phyloP scores from a whole-genome alignment of 2,888 invertebrate genomes.

The Cephonodes hylas region DNA sequence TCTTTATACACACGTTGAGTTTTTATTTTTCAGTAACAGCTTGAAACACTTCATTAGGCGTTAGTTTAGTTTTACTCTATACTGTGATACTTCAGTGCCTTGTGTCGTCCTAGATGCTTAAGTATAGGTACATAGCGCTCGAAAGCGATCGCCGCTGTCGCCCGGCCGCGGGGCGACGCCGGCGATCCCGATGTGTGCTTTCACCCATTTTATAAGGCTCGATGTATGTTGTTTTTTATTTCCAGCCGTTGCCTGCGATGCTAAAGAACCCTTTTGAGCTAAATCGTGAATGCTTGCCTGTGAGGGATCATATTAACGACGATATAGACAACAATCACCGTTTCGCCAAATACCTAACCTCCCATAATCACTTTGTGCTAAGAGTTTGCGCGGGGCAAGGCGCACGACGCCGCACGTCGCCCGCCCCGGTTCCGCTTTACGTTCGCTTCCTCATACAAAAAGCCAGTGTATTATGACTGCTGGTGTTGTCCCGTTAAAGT shows the following conservation, averaged over 20 bases:
- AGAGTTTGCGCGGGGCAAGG: constrained; percentile 53
- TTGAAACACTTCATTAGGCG: constrained; percentile 28
- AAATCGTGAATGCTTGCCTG: constrained; percentile 82
- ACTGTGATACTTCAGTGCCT: constrained; percentile 20
- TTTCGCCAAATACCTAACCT: constrained; percentile 75
- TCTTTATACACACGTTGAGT: constrained; percentile 38
- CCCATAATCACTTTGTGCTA: constrained; percentile 77
- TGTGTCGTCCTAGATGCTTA: constrained; percentile 72
- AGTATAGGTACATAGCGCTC: constrained; percentile 58
- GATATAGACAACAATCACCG: constrained; percentile 76
- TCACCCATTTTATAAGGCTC: constrained; percentile 76
- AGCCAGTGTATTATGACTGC: constrained; percentile 74
- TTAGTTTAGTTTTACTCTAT: constrained; percentile 21
- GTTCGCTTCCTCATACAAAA: constrained; percentile 70
- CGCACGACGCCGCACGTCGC: constrained; percentile 38
- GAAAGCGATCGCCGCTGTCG: constrained; percentile 57
- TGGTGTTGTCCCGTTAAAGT: constrained; percentile 38
- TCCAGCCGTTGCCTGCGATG: constrained; percentile 82
- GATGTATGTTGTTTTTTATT: constrained; percentile 82
- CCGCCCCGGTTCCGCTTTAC: constrained; percentile 60
- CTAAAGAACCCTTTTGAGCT: constrained; percentile 81
- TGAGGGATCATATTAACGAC: constrained; percentile 81
- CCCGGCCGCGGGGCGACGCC: constrained; percentile 38
- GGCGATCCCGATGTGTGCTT: constrained; percentile 61
- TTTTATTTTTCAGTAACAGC: constrained; percentile 29